Conservation (phyloP, 2,113 vertebrate species). For the Hystrix brachyura region DNA sequence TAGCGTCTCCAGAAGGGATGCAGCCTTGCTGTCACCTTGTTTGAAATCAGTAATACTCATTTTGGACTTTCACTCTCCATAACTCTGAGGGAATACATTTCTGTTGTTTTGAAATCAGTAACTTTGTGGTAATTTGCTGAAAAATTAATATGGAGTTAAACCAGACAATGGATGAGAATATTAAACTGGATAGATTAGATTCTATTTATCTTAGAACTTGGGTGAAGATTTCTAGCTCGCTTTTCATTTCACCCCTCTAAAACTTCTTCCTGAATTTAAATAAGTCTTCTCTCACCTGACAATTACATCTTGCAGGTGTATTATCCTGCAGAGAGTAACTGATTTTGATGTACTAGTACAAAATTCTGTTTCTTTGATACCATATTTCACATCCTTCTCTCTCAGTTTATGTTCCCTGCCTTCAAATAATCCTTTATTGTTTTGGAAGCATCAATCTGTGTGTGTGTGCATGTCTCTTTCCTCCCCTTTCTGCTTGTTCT, state of each 20-base stretch:
- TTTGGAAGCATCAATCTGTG: not conserved
- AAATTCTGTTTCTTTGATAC: conserved; percentile 13
- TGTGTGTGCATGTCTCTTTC: not conserved
- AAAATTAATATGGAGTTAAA: not conserved
- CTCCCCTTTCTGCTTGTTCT: not conserved
- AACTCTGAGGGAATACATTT: not conserved
- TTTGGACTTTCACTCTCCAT: not conserved
- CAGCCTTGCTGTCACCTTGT: not conserved
- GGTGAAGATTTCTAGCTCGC: not conserved
- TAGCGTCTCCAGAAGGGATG: not conserved
- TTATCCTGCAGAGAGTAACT: not conserved
- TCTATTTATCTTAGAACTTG: not conserved
- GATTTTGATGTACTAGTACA: not conserved
- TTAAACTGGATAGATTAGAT: not conserved
- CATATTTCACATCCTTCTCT: not conserved
- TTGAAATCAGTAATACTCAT: not conserved
- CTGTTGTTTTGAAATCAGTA: not conserved
- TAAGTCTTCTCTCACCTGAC: conserved; percentile 17
- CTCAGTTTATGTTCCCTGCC: not conserved
- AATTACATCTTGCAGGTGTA: not conserved
- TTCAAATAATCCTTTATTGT: conserved; percentile 8
- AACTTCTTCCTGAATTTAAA: conserved; percentile 27
- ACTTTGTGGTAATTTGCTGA: not conserved
- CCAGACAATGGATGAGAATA: not conserved
- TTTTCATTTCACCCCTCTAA: conserved; percentile 30